phyloP scores from a whole-genome alignment of 2,888 invertebrate genomes.

The Petrolisthes cinctipes region DNA sequence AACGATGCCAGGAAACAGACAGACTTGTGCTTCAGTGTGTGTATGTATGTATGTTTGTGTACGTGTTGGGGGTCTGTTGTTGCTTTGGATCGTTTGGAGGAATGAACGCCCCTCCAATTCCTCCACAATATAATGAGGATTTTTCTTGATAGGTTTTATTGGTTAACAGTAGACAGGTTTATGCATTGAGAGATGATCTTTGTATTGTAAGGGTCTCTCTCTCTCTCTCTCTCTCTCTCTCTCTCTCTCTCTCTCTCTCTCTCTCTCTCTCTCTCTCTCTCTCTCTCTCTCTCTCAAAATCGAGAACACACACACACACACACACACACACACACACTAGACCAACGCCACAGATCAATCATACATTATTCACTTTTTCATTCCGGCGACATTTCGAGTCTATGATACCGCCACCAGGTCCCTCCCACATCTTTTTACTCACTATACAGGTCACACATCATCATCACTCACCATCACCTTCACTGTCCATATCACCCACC shows the following conservation, averaged over 20 bases:
- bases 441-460: neutral
- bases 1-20: no score
- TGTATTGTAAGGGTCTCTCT: neutral
- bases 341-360: neutral
- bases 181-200: neutral
- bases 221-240: slow-evolving; percentile 19
- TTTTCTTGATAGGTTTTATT: neutral
- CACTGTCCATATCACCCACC: neutral
- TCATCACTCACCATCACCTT: neutral
- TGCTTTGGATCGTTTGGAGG: no score
- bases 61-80: no score
- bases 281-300: slow-evolving; percentile 10
- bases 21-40: no score
- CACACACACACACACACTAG: slow-evolving; percentile 12
- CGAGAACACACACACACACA: slow-evolving; percentile 21
- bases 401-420: neutral
- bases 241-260: neutral
- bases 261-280: neutral
- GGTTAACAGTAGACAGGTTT: neutral
- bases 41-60: no score
- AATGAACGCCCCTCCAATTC: no score
- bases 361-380: slow-evolving; percentile 29
- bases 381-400: slow-evolving; percentile 32
- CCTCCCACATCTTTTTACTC: neutral
- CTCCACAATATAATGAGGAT: no score